Evolutionary conservation across 2,888 invertebrate genomes (phyloP), one percentile per base, ranked within the genome.

Genomic region (Spisula solida): DNA sequence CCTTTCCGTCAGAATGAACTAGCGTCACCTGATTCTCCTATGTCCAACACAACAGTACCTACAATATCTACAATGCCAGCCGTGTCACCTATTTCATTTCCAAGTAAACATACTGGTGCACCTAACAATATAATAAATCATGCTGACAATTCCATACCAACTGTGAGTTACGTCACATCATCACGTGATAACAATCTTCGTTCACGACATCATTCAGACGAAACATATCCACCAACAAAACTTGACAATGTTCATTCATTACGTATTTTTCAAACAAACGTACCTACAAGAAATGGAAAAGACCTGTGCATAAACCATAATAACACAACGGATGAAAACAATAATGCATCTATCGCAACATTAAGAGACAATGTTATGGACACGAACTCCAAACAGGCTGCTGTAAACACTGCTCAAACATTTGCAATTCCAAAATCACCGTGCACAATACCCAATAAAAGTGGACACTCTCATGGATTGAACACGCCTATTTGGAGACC

Each of bases 1-100:
- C 90, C 92, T 20, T 93, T 93, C 82, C 84, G 93, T 34, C 92
- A 92, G 16, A 89, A 90, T 70, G 93, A 93, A 78, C 85, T 93
- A 16, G 92, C 92, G 14, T 92, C 92, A 18, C 93, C 93, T 6
- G 91, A 89, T 48, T 92, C 92, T 0, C 92, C 92, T 16, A 47
- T 86, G 29, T 56, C 91, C 31, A 75, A 31, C 34, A 75, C 75
- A 34, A 16, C 75, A 31, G 34, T 34, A 12, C 18, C 75, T 18
- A 18, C 75, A 29, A 66, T 85, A 8, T 55, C 90, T 6, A 29
- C 56, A 0, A 14, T 82, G 5, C 34, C 85, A 16, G 51, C n/a
- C 16, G 5, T 78, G 25, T 56, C 85, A 14, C 85, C 78, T 12
- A 55, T 47, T 41, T 51, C 84, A 78, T 12, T 31, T 12, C 75